Percentiles rank a stretch among this genome's conserved stretches.
phyloP scores from a whole-genome alignment of 2,888 invertebrate species.

The Hirtodrosophila duncani region DNA sequence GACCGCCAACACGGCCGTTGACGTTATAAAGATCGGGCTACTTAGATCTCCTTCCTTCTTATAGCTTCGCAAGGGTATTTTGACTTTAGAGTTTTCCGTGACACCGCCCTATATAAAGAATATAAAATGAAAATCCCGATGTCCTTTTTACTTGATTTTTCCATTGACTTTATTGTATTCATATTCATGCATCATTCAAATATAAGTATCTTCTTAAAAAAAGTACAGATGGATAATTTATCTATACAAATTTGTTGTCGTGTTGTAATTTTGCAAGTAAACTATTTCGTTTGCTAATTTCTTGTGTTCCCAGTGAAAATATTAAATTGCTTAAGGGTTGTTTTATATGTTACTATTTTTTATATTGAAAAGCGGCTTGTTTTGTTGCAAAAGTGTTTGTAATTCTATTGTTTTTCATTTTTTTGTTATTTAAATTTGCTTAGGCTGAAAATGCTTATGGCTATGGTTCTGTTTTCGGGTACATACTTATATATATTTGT shows the following conservation, averaged over 20 bases:
- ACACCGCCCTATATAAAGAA: too few species aligned
- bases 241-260: conserved; percentile 37
- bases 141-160: conserved; percentile 29
- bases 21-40: too few species aligned
- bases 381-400: too few species aligned
- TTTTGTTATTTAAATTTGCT: too few species aligned
- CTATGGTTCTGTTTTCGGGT: conserved; percentile 3
- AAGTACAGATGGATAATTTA: conserved; percentile 67
- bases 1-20: too few species aligned
- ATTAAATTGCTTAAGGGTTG: conserved; percentile 35
- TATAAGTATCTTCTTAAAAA: conserved; percentile 69
- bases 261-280: too few species aligned
- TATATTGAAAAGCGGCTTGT: conserved; percentile 38
- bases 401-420: too few species aligned
- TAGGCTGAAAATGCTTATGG: conserved; percentile 20
- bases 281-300: too few species aligned
- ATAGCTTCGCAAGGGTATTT: too few species aligned
- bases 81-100: too few species aligned
- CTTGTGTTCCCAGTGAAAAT: conserved; percentile 58
- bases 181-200: conserved; percentile 54
- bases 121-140: too few species aligned
- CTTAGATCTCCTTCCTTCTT: too few species aligned
- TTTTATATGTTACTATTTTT: conserved; percentile 23
- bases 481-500: background rate
- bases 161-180: conserved; percentile 54